Evolutionary conservation across 2,797 vertebrate species (phyloP).

Genomic region (Melanotaenia parkinsoni): DNA sequence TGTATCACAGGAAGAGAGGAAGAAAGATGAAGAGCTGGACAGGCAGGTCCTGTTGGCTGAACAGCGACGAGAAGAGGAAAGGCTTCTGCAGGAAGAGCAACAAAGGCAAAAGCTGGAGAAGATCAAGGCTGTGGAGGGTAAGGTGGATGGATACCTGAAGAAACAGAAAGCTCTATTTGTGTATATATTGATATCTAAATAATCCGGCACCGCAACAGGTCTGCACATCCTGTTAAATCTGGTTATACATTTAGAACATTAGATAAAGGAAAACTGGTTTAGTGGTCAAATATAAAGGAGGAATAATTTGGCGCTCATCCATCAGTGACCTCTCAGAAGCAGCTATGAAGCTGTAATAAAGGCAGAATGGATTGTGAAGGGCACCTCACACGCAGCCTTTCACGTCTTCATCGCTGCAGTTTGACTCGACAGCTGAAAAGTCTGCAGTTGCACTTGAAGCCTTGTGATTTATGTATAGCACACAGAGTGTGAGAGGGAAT

Average conservation of each 20-base stretch:
- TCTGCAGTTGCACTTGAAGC: constrained; percentile 34
- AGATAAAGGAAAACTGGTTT: neutral
- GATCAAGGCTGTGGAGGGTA: constrained; percentile 96
- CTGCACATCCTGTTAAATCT: neutral
- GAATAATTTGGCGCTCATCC: constrained; percentile 42
- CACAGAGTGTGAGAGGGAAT: constrained; percentile 63
- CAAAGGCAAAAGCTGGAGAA: constrained; percentile 91
- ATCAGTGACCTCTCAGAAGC: constrained; percentile 42
- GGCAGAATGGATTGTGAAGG: constrained; percentile 38
- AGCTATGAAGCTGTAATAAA: constrained; percentile 32
- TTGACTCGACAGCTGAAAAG: constrained; percentile 27
- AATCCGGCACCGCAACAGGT: neutral
- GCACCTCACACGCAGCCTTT: constrained; percentile 21
- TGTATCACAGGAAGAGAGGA: constrained; percentile 84
- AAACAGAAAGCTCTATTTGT: neutral
- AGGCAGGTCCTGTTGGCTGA: constrained; percentile 92
- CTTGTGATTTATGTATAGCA: constrained; percentile 65
- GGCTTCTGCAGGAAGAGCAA: constrained; percentile 90
- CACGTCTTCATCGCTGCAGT: constrained; percentile 38
- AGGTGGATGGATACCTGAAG: neutral
- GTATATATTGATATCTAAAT: neutral
- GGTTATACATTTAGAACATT: too few species aligned
- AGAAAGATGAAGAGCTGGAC: constrained; percentile 90
- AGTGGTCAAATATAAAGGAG: constrained; percentile 19
- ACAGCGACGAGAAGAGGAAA: constrained; percentile 93